These are phyloP conservation scores for Babyrousa celebensis DNA, from an alignment of 2,797 vertebrate genomes.

Conservation along the genomic window DNA sequence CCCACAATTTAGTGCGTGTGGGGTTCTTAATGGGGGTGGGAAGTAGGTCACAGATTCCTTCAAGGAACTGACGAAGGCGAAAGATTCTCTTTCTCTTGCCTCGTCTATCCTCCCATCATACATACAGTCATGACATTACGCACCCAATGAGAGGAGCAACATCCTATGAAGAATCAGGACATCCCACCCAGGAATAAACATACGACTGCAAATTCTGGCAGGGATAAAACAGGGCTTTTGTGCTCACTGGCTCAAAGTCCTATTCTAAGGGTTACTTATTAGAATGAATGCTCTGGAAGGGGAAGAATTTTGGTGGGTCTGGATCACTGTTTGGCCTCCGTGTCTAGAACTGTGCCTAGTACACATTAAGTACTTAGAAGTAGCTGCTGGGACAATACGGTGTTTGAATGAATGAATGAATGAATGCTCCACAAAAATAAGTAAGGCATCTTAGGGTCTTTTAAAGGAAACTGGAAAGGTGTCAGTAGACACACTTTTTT, in stretches of 20 bases:
- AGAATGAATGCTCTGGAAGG: slow-evolving; percentile 11
- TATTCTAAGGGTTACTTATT: background rate
- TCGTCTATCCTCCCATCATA: background rate
- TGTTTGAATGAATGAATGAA: background rate
- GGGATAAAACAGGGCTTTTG: background rate
- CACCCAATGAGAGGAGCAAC: background rate
- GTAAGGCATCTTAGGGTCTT: background rate
- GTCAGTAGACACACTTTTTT: background rate
- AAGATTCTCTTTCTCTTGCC: background rate
- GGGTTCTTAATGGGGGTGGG: background rate
- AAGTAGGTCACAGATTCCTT: background rate
- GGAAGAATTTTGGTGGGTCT: slow-evolving; percentile 2
- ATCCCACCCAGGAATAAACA: background rate
- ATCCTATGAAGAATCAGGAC: background rate
- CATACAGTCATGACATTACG: background rate
- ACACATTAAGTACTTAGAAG: background rate
- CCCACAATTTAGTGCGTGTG: background rate
- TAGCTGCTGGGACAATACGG: background rate
- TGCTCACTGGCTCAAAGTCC: background rate
- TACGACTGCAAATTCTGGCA: background rate
- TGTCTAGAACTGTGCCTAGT: background rate
- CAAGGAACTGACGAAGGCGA: background rate
- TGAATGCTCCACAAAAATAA: background rate
- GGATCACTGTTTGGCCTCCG: background rate
- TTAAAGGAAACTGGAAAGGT: background rate